Evolutionary conservation across 2,888 invertebrate genomes (phyloP), one percentile per base, ranked within the genome.

Genomic region (Dynastes tityus): DNA sequence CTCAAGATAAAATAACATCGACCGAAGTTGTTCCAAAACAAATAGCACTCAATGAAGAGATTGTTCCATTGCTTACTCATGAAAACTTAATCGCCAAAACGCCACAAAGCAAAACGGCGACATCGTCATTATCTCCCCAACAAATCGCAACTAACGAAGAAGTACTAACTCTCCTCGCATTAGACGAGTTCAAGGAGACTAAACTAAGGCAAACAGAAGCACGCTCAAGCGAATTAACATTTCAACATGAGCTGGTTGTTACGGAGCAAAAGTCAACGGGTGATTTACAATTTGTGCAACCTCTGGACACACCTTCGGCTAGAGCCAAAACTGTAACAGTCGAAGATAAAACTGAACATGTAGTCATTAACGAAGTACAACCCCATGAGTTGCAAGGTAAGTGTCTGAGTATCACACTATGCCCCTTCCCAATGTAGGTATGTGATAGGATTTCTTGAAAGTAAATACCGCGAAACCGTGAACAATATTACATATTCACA

Each of bases 361-460:
- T 90, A 80, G 85, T 88, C 83, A 87, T 90, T 84, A 89, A 88
- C 80, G 89, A 90, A 88, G 88, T 90, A 79, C 87, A 88, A 80
- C 87, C 88, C 82, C 88, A 90, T 82, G 89, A 90, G 82, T 86
- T 83, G 80, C 89, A 89, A 88, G 90, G 90, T 90, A 88, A 90
- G 90, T 90, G 86, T 82, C 74, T 70, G 76, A 63, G 61, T 80
- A 78, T 80, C 32, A 80, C 81, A 65, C 61, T 37, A 27, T 51
- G 73, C 27, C 73, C 79, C 71, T 74, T 63, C 71, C 37, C 32
- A 61, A 53, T 80, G 58, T 75, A 75, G 78, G 75, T 65, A 65
- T 55, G 76, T 76, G 75, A 51, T 80, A 81, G 80, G 79, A 75
- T 27, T 49, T 73, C 37, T 76, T 32, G 49, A 61, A 74, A 37